Evolutionary conservation across 2,113 vertebrate genomes (phyloP).

Genomic region (Hippocampus mohnikei): DNA sequence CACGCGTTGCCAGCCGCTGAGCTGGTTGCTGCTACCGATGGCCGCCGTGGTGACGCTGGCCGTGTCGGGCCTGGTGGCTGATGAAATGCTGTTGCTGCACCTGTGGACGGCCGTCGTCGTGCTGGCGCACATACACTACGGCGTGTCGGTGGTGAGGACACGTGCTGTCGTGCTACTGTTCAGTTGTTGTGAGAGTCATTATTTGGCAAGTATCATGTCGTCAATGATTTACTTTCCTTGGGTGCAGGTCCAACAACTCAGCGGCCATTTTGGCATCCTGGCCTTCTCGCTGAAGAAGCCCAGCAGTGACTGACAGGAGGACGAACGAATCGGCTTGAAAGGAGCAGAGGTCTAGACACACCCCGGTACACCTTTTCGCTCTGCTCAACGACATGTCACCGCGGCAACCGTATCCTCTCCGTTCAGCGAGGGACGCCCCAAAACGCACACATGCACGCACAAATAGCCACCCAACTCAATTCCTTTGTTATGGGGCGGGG

Average conservation of each 20-base stretch:
- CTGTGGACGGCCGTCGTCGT: constrained; percentile 77
- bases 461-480: constrained; percentile 18
- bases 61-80: constrained; percentile 51
- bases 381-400: constrained; percentile 80
- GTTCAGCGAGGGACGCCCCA: constrained; percentile 48
- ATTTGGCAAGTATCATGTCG: background rate
- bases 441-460: constrained; percentile 25
- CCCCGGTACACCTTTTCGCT: constrained; percentile 26
- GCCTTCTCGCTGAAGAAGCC: constrained; percentile 91
- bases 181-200: background rate
- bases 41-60: constrained; percentile 69
- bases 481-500: constrained; percentile 28
- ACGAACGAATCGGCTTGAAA: constrained; percentile 81
- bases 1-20: constrained; percentile 87
- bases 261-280: constrained; percentile 87
- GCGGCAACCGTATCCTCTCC: constrained; percentile 56
- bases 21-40: constrained; percentile 88
- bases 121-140: constrained; percentile 89
- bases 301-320: constrained; percentile 89
- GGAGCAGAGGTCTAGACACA: constrained; percentile 81
- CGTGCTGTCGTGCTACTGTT: background rate
- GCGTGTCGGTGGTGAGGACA: constrained; percentile 87
- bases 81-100: constrained; percentile 78
- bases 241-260: constrained; percentile 87
- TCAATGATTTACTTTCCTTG: background rate